phyloP scores from a whole-genome alignment of 2,888 invertebrate genomes.

The Arrhopalites spinosus region DNA sequence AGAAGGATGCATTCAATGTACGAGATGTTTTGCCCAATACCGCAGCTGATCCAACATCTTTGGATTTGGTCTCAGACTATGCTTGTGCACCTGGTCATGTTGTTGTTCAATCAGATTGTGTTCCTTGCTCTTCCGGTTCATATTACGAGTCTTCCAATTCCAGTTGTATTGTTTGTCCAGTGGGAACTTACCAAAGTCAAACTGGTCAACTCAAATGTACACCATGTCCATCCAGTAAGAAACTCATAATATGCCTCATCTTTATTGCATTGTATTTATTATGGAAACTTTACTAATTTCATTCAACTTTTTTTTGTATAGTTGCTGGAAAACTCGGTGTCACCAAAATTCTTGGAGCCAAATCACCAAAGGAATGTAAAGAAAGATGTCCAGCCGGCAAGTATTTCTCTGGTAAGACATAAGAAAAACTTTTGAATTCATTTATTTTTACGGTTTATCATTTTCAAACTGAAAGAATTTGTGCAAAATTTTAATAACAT shows the following conservation, averaged over 20 bases:
- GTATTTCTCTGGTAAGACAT: slow-evolving; percentile 73
- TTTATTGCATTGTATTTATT: too few species aligned
- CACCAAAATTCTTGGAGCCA: slow-evolving; percentile 82
- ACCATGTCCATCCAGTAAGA: slow-evolving; percentile 75
- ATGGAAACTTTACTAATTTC: too few species aligned
- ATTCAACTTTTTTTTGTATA: too few species aligned
- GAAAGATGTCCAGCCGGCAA: slow-evolving; percentile 93
- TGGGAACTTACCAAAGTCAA: slow-evolving; percentile 92
- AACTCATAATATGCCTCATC: too few species aligned
- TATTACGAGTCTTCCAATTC: slow-evolving; percentile 76
- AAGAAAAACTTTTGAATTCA: slow-evolving; percentile 57
- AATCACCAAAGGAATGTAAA: slow-evolving; percentile 62
- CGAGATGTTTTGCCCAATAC: slow-evolving; percentile 92
- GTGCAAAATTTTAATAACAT: background rate
- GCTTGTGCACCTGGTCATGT: slow-evolving; percentile 93
- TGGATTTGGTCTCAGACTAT: slow-evolving; percentile 85
- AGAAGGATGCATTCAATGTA: slow-evolving; percentile 92
- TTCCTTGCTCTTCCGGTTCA: slow-evolving; percentile 90
- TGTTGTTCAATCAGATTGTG: slow-evolving; percentile 66
- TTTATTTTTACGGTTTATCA: background rate
- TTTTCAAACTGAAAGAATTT: background rate
- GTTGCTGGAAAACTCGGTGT: slow-evolving; percentile 86
- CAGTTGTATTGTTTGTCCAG: slow-evolving; percentile 80
- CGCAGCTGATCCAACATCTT: slow-evolving; percentile 87
- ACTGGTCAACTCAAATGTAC: slow-evolving; percentile 87